Evolutionary conservation across 2,797 vertebrate species (phyloP), one percentile per base, ranked within the genome.

Genomic region (Platalea minor): DNA sequence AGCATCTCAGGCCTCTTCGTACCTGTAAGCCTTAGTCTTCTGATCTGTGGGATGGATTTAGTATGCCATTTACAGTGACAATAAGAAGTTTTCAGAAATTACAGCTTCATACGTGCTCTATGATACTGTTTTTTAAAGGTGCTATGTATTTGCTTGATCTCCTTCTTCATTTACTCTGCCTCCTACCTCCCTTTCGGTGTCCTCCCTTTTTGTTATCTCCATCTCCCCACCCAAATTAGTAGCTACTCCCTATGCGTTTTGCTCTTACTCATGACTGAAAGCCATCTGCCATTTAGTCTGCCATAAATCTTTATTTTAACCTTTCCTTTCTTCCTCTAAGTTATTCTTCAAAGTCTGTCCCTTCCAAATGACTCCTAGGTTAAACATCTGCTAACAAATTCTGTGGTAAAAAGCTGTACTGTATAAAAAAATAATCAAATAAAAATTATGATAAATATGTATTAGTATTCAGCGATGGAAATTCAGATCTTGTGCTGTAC

Each of bases 161-260:
- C 20, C 33, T 65, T 13, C 35, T 54, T 50, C 37, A 46, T 87
- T 67, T 63, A 48, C 17, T 41, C 51, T 74, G 39, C 93, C 81
- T 94, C 93, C 84, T n/a, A 76, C 75, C 28, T 65, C 15, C 24
- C 35, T 89, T 73, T 69, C 5, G 3, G 74, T 83, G 92, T 89
- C 93, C 92, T 97, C 86, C 77, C 25, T 85, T 69, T 67, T 61
- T 6, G 0, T 91, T 83, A 96, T 93, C 95, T 93, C 74, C 84
- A 83, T 79, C 84, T 96, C 86, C 56, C 93, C 95, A 77, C 93
- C 86, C 93, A 82, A 50, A 80, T 82, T 67, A 85, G 60, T 74
- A 70, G 43, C n/a, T 91, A 16, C 56, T 95, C 70, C 92, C 41
- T 56, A 5, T 51, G 7, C 51, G 2, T 77, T 82, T 78, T 92